phyloP scores from a whole-genome alignment of 2,888 invertebrate genomes.

The Xestoiulus laeticollis region DNA sequence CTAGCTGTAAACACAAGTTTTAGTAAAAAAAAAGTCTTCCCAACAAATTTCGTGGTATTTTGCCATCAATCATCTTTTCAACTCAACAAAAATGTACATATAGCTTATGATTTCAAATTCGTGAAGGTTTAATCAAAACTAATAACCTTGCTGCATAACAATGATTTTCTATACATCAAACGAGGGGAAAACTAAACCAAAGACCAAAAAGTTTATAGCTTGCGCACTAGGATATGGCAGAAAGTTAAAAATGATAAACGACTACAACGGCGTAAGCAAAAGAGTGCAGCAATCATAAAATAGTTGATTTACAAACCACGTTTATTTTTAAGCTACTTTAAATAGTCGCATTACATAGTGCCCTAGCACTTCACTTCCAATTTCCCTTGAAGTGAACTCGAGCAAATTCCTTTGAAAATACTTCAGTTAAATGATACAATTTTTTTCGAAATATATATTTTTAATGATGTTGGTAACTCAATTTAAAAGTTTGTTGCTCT shows the following conservation, averaged over 20 bases:
- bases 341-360: background rate
- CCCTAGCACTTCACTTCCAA: background rate
- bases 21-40: no score
- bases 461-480: background rate
- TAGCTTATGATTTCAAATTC: background rate
- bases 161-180: background rate
- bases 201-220: background rate
- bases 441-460: background rate
- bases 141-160: background rate
- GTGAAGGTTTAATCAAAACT: background rate
- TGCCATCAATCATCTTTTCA: background rate
- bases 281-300: background rate
- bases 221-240: background rate
- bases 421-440: background rate
- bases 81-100: background rate
- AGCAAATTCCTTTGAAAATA: background rate
- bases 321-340: constrained; percentile 12
- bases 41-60: no score
- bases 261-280: constrained; percentile 9
- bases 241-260: constrained; percentile 6
- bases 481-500: background rate
- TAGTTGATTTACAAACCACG: constrained; percentile 33
- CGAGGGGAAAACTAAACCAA: background rate
- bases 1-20: no score
- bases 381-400: background rate